Base-by-base conservation (phyloP, 2,797 vertebrate genomes). In the Lepus townsendii region DNA sequence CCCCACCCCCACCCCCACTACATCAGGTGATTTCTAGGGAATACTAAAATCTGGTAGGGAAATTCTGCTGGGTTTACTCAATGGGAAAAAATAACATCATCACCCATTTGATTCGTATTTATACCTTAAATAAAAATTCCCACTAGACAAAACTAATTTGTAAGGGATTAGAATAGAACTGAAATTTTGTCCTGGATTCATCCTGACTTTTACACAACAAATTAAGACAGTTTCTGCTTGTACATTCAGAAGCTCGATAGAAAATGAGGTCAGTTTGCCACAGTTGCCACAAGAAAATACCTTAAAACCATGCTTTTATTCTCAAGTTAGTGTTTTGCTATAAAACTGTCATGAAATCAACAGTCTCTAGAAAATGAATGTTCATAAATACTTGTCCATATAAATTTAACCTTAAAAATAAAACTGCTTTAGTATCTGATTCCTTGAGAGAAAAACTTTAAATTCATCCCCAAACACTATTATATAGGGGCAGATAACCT, bases 181-280 rank as follows among this genome's bases (percentile, higher is more conserved):
- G 24, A 89, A 85, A 63, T 19, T 91, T 32, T 88, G 22, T 6
- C 78, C 22, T 66, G 42, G 13, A 60, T 73, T 60, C 38, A 52
- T 35, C 27, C 19, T 22, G 19, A 42, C 50, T 92, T 84, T 63
- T 91, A 93, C 88, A 92, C 20, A 91, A 83, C 52, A 90, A 82
- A 91, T 60, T 86, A 93, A 60, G 66, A 30, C 27, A 38, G 60
- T 69, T 66, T 63, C 4, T 60, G 35, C 32, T 65, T 82, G 32
- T 30, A 63, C 54, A 68, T 52, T 88, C 65, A 82, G 62, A 90
- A 84, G 13, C 0, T n/a, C 24, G 47, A 65, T 6, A 54, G 19
- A 72, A 93, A 90, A 82, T 7, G 24, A 22, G 30, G 12, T 32
- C 65, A n/a, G 65, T 32, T 19, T 90, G 72, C 57, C 76, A 86